Evolutionary conservation across 64 coral and sea anemone genomes (phyloP).

Genomic region (Astreopora myriophthalma): DNA sequence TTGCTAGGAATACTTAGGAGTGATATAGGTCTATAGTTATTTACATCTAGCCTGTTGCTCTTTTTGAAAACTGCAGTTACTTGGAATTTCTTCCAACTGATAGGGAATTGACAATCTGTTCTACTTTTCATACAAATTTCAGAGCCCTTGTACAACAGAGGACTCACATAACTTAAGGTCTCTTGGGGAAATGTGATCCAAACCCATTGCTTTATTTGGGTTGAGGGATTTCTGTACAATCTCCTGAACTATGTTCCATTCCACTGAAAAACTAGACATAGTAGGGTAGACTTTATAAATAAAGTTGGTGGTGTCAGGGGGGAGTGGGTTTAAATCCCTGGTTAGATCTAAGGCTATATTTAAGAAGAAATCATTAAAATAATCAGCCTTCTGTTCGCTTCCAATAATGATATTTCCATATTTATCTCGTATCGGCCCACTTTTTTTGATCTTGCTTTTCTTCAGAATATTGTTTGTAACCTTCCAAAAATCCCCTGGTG

Average conservation of each 20-base stretch:
- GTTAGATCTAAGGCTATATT: slow-evolving; percentile 10
- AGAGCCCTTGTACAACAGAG: slow-evolving; percentile 17
- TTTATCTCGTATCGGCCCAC: neutral
- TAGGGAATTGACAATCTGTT: slow-evolving; percentile 14
- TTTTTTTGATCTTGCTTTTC: slow-evolving; percentile 4
- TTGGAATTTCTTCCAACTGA: neutral
- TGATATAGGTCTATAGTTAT: too few relatives aligned
- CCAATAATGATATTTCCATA: slow-evolving; percentile 16
- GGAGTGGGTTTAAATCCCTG: slow-evolving; percentile 20
- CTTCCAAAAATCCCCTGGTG: slow-evolving; percentile 18
- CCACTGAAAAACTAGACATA: slow-evolving; percentile 1
- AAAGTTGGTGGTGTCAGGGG: slow-evolving; percentile 22
- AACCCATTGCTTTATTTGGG: slow-evolving; percentile 11
- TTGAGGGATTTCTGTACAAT: neutral
- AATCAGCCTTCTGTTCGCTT: slow-evolving; percentile 26
- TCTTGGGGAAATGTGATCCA: slow-evolving; percentile 15
- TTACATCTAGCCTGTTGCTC: too few relatives aligned
- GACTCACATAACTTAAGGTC: slow-evolving; percentile 5
- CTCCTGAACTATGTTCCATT: slow-evolving; percentile 9
- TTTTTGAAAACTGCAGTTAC: neutral
- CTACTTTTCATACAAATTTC: slow-evolving; percentile 16
- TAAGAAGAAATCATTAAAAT: slow-evolving; percentile 21
- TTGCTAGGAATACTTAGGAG: too few relatives aligned
- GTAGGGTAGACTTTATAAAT: slow-evolving; percentile 25
- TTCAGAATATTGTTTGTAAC: neutral